Evolutionary conservation across 2,888 invertebrate genomes (phyloP), one percentile per base, ranked within the genome.

Genomic region (Neuroscelio doddi): DNA sequence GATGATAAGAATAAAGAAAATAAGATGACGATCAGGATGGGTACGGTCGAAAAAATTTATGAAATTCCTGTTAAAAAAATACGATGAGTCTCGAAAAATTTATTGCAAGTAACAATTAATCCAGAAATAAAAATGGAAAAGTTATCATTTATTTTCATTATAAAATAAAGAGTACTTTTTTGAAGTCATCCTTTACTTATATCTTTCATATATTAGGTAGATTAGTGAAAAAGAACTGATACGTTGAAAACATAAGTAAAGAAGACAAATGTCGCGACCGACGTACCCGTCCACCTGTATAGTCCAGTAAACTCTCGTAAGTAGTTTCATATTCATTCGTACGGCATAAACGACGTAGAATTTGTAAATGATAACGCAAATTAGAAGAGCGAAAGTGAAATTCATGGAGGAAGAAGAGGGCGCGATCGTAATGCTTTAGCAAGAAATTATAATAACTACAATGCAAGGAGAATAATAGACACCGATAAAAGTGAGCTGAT

Each of bases 281-380:
- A 47, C 70, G 73, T 69, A 68, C 71, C 70, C 72, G 68, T 69
- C 65, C 73, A 66, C 73, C 62, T 71, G 72, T 73, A 75, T 73
- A 72, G 72, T 61, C 55, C 58, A 69, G 67, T 66, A 64, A 59
- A 69, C 72, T 72, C 69, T 52, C 72, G 62, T 75, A 78, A 77
- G 77, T 80, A 82, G 79, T 78, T 77, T 79, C 77, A 70, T 77
- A 79, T 76, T 73, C 72, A 73, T 75, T 73, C 75, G 64, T 77
- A 76, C 75, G 67, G 73, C 75, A 68, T 76, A 74, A 69, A 63
- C 65, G 59, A 64, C 42, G 45, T 70, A 73, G 72, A 62, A 73
- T 72, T 72, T 72, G 64, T 72, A 72, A 68, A 65, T 64, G 61
- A 63, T 29, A 12, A 52, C 30, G 42, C 9, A 16, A 36, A 26